These are phyloP conservation scores for Exephanes ischioxanthus DNA, from an alignment of 2,888 invertebrate genomes.

Conservation along the genomic window DNA sequence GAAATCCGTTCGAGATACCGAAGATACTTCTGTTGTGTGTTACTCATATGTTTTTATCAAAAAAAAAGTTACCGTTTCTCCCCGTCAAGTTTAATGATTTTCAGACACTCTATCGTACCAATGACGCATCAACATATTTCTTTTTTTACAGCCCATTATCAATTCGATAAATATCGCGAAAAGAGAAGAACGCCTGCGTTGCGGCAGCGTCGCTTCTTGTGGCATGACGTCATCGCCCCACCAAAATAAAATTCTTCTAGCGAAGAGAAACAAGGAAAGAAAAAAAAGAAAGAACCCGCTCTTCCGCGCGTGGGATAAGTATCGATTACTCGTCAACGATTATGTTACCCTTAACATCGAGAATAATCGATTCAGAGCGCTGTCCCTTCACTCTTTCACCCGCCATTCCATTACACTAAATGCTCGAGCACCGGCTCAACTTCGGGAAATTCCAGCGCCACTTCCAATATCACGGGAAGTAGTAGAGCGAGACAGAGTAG, in stretches of 20 bases:
- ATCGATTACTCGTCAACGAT: background rate
- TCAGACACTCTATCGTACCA: background rate
- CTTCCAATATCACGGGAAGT: background rate
- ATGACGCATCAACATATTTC: background rate
- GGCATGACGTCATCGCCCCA: slow-evolving; percentile 9
- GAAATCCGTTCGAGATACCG: background rate
- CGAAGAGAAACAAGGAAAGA: background rate
- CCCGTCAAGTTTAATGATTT: background rate
- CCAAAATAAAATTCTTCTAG: background rate
- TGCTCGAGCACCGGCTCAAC: background rate
- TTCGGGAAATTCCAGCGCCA: background rate
- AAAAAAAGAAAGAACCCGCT: background rate
- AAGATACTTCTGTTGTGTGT: background rate
- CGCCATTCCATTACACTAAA: background rate
- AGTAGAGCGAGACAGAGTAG: slow-evolving; percentile 8
- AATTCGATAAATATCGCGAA: background rate
- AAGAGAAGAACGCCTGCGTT: background rate
- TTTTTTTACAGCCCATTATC: background rate
- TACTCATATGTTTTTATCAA: background rate
- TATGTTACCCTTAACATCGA: background rate
- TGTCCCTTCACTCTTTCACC: background rate
- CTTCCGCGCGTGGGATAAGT: background rate
- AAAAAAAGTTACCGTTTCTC: background rate
- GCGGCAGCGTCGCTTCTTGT: background rate
- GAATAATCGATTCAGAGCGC: background rate